These are phyloP conservation scores for Caenorhabditis briggsae DNA, from an alignment of 1,140 invertebrate species.

Conservation along the genomic window DNA sequence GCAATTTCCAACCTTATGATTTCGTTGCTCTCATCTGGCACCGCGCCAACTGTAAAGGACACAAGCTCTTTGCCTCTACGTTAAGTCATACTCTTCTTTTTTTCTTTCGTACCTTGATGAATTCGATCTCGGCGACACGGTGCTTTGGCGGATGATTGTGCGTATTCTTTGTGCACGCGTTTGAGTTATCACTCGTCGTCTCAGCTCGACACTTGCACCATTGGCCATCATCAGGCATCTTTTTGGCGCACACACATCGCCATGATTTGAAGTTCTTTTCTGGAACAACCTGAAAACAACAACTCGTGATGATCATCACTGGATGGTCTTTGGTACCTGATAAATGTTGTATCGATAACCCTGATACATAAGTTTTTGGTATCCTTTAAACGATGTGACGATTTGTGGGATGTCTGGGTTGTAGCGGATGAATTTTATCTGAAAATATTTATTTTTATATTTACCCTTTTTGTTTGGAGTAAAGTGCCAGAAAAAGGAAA, in stretches of 20 bases:
- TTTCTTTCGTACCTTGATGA: constrained; percentile 60
- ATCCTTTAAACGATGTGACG: constrained; percentile 65
- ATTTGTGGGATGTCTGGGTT: constrained; percentile 64
- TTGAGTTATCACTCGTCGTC: constrained; percentile 59
- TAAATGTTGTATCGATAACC: constrained; percentile 65
- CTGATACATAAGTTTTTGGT: constrained; percentile 64
- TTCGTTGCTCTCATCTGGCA: constrained; percentile 43
- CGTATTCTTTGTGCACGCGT: constrained; percentile 56
- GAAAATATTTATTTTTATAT: constrained; percentile 15
- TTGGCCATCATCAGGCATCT: constrained; percentile 64
- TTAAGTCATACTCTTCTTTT: neutral
- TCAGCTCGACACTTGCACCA: constrained; percentile 66
- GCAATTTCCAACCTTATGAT: constrained; percentile 47
- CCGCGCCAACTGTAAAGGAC: constrained; percentile 47
- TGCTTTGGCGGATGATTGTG: constrained; percentile 65
- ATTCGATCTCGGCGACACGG: constrained; percentile 63
- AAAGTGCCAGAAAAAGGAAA: neutral
- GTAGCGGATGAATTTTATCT: constrained; percentile 59
- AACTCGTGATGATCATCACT: constrained; percentile 30
- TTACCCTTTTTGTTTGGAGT: too few relatives aligned
- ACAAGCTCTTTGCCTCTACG: constrained; percentile 16
- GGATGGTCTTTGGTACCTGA: constrained; percentile 52
- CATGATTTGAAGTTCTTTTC: constrained; percentile 64
- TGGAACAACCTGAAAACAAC: constrained; percentile 59
- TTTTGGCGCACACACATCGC: constrained; percentile 65